Evolutionary conservation across 2,888 invertebrate genomes (phyloP), one percentile per base, ranked within the genome.

Genomic region (Chrysotoxum bicinctum): DNA sequence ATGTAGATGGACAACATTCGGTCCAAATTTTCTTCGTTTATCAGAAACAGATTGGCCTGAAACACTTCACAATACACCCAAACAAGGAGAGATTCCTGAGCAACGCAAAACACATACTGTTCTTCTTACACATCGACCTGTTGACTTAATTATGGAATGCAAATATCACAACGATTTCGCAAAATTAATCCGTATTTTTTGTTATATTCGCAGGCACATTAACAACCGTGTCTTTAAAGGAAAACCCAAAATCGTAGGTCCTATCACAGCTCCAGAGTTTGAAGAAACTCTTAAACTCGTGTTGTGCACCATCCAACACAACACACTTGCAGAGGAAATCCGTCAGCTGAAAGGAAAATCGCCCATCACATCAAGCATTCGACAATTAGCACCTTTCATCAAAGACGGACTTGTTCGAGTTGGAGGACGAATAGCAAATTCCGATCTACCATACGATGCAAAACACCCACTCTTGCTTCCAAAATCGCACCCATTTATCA

Each of bases 251-350:
- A 54, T 56, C 32, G 19, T 3, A 12, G 74, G 43, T 19, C 19
- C 62, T 9, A 73, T 73, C 9, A 43, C 62, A n/a, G 52, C 73
- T 21, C 7, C 19, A 14, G 73, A 74, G 21, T 74, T 74, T n/a
- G 64, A 54, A 4, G 62, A 73, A 37, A 43, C 43, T 26, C 43
- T 64, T 1, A 16, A 32, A 3, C 12, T 19, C 12, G 2, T 64
- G 19, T 10, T 74, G 1, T 12, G 64, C 54, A 75, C 56, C 2
- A 75, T 75, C 1, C 66, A 75, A 66, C 66, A 56, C 9, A 54
- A 52, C 19, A 52, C 40, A 6, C 21, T 64, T 6, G 9, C 50
- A 10, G 40, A 35, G 6, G 70, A 70, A 32, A 56, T 70, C 19
- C 10, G 6, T 16, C 3, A 32, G 3, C 26, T 58, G 4, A 16